Base-by-base conservation (phyloP, 2,888 invertebrate species). In the Andrena minutula region DNA sequence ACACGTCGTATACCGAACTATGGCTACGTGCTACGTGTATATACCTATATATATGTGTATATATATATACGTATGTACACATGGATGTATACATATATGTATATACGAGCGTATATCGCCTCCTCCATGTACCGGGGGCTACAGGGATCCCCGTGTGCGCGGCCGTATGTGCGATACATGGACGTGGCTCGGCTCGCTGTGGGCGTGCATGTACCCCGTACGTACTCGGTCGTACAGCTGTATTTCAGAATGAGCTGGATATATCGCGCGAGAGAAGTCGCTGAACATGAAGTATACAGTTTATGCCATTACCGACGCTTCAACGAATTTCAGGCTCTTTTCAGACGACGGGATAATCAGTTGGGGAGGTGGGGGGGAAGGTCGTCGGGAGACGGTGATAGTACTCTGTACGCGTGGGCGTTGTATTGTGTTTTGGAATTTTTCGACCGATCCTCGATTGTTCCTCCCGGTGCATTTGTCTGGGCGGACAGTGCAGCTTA, bases 241-340 rank as follows among this genome's bases (percentile, higher is more conserved):
- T 91, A 90, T 91, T 90, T 90, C 83, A 88, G 90, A 92, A 91
- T 90, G 91, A 91, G 91, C 83, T 89, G 86, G 87, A 90, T 92
- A 89, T 89, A 91, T 91, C 87, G 89, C 81, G 87, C 86, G 86
- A 84, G 81, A 87, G 87, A 87, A 85, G 87, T 87, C 86, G 87
- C 86, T 85, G 85, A 87, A 85, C 84, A 86, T 83, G 86, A 85
- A 87, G 85, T 86, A 83, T 85, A 84, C 84, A 82, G 89, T 88
- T 90, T 91, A 90, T 88, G 87, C 88, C 88, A 90, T 91, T 91
- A 91, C 89, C 89, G 87, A 90, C 89, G 89, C 90, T 91, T 86
- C 86, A 82, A 75, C 86, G 88, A 90, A 90, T 90, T 90, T 90
- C 86, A 83, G 85, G 83, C 87, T 85, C 84, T 85, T 78, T 86